Evolutionary conservation across 2,113 vertebrate genomes (phyloP).

Genomic region (Phaethornis superciliosus): DNA sequence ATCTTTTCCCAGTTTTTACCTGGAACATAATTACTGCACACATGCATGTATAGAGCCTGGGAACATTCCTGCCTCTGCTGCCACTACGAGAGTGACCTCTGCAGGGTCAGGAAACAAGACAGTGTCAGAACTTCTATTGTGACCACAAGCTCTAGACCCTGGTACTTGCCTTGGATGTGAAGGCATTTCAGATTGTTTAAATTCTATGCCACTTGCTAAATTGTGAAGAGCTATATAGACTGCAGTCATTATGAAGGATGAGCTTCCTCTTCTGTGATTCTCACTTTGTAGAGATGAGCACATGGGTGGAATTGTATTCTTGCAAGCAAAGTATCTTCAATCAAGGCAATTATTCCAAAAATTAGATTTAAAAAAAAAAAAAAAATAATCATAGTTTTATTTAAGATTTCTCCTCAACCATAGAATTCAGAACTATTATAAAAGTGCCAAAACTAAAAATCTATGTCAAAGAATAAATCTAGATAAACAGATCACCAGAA

Average conservation of each 20-base stretch:
- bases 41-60: not conserved
- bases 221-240: not conserved
- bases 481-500: not conserved
- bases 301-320: not conserved
- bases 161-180: not conserved
- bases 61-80: not conserved
- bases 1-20: not conserved
- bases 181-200: not conserved
- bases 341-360: not conserved
- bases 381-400: not conserved
- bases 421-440: not conserved
- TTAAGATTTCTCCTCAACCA: not conserved
- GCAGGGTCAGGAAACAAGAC: not conserved
- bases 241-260: not conserved
- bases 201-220: not conserved
- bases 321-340: not conserved
- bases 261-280: not conserved
- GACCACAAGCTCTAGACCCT: not conserved
- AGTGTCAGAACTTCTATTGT: not conserved
- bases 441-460: not conserved
- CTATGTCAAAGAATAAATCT: not conserved
- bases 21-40: not conserved
- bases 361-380: too few relatives aligned
- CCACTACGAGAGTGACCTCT: not conserved
- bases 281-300: not conserved